These are phyloP conservation scores for Aulostomus chinensis DNA, from an alignment of 2,797 vertebrate genomes.

Conservation along the genomic window DNA sequence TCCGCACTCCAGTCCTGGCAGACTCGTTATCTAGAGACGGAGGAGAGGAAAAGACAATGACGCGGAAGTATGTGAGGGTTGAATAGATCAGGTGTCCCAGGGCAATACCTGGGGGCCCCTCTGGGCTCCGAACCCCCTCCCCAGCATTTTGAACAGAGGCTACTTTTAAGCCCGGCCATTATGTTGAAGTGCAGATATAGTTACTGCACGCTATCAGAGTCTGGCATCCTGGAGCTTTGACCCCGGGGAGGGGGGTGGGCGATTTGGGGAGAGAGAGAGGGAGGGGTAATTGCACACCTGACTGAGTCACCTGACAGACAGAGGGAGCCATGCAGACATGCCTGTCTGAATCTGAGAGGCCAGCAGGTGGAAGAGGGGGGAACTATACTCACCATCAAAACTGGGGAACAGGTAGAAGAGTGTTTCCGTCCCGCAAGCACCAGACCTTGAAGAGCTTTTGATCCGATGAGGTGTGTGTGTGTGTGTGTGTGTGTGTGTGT, in stretches of 20 bases:
- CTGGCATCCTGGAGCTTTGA: conserved; percentile 70
- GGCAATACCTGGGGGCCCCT: conserved; percentile 75
- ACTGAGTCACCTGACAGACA: conserved; percentile 71
- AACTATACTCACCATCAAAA: not conserved
- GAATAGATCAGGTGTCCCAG: conserved; percentile 79
- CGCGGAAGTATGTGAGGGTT: conserved; percentile 60
- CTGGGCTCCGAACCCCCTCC: conserved; percentile 27
- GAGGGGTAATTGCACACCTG: conserved; percentile 70
- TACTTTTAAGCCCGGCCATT: conserved; percentile 69
- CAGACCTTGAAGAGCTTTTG: conserved; percentile 66
- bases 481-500: conserved; percentile 20
- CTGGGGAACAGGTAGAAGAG: conserved; percentile 43
- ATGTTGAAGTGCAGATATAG: conserved; percentile 73
- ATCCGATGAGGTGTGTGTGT: conserved; percentile 45
- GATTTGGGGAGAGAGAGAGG: conserved; percentile 27
- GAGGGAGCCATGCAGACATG: conserved; percentile 52
- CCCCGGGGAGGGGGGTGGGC: conserved; percentile 23
- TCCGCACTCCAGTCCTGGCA: conserved; percentile 9
- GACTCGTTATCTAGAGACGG: conserved; percentile 26
- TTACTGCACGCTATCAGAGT: conserved; percentile 73
- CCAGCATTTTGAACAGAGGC: conserved; percentile 61
- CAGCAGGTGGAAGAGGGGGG: conserved; percentile 14
- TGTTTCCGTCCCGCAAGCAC: conserved; percentile 49
- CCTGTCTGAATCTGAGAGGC: conserved; percentile 57
- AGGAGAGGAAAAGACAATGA: conserved; percentile 60